phyloP scores from a whole-genome alignment of 2,113 vertebrate species.

The Eptesicus fuscus region DNA sequence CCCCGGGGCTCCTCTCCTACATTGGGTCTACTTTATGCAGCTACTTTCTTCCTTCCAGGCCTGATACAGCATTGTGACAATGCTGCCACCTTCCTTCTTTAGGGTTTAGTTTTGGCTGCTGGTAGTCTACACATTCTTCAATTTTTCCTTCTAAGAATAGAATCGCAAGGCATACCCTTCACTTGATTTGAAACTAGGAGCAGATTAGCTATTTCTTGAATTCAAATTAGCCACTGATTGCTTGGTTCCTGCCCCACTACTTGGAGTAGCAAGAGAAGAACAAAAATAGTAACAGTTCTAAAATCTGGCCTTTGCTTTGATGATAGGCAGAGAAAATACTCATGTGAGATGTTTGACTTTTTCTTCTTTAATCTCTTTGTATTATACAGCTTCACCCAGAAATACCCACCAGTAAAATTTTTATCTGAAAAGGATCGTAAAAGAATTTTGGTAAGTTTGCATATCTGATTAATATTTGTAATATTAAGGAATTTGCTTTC shows the following conservation, averaged over 20 bases:
- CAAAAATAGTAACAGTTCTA: fast-evolving
- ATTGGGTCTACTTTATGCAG: not conserved
- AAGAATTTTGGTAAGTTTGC: constrained; percentile 93
- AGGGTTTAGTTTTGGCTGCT: not conserved
- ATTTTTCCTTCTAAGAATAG: not conserved
- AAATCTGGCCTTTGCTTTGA: not conserved
- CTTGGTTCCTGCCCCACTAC: not conserved
- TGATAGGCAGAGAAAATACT: not conserved
- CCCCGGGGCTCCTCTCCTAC: fast-evolving
- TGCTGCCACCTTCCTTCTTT: fast-evolving
- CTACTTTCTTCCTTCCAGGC: not conserved
- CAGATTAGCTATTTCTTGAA: not conserved
- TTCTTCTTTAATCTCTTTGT: constrained; percentile 63
- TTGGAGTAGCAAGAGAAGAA: not conserved
- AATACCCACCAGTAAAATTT: constrained; percentile 98
- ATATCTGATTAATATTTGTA: constrained; percentile 16
- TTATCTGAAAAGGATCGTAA: constrained; percentile 98
- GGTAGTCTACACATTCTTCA: not conserved
- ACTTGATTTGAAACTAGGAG: not conserved
- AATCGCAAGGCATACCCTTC: not conserved
- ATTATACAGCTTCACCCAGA: constrained; percentile 92
- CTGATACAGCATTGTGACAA: fast-evolving
- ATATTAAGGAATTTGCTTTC: not conserved
- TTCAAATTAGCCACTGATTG: not conserved
- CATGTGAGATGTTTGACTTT: constrained; percentile 8